These are phyloP conservation scores for Philotrypesis tridentata DNA, from an alignment of 1,140 invertebrate species.

Conservation along the genomic window DNA sequence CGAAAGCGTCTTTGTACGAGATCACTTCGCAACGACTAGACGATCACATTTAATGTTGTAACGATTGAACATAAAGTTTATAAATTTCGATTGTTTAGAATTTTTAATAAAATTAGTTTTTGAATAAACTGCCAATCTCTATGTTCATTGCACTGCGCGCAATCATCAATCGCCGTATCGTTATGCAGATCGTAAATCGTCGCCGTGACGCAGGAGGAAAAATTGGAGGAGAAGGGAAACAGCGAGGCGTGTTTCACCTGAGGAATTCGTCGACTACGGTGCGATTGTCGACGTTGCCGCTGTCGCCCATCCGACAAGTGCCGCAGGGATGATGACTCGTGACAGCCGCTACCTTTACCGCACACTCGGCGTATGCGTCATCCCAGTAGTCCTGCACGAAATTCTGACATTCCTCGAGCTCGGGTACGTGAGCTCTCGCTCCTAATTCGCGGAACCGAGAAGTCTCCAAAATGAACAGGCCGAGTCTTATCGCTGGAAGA, in stretches of 20 bases:
- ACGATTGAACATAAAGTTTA: conserved; percentile 41
- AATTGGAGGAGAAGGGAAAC: too few species aligned
- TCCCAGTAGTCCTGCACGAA: conserved; percentile 67
- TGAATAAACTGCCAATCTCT: neutral
- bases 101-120: conserved; percentile 50
- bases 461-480: conserved; percentile 75
- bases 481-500: conserved; percentile 76
- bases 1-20: neutral
- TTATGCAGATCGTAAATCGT: too few species aligned
- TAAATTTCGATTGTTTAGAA: conserved; percentile 46
- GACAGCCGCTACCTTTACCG: conserved; percentile 78
- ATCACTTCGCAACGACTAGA: neutral
- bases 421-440: conserved; percentile 79
- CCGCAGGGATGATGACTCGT: conserved; percentile 82
- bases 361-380: conserved; percentile 79
- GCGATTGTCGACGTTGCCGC: conserved; percentile 57
- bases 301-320: conserved; percentile 78
- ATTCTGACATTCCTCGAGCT: conserved; percentile 75
- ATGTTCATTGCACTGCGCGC: too few species aligned
- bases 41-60: conserved; percentile 53
- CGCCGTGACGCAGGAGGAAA: too few species aligned
- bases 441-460: conserved; percentile 77
- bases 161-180: too few species aligned
- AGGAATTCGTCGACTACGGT: conserved; percentile 77
- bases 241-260: too few species aligned